phyloP scores from a whole-genome alignment of 2,113 vertebrate species.

The Catharus fuscescens region DNA sequence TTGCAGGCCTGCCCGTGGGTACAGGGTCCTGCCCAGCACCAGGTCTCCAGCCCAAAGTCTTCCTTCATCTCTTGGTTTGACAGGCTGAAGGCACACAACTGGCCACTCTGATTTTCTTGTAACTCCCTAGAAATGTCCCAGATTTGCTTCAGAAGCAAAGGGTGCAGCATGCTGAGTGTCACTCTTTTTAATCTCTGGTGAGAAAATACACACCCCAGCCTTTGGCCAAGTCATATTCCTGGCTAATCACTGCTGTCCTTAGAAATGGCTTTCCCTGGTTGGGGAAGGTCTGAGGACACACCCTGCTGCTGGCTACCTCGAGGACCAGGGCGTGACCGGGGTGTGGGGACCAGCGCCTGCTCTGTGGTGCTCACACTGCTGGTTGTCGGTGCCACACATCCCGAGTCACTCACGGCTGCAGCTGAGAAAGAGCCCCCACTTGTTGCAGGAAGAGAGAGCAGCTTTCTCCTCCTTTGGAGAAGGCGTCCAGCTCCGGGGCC shows the following conservation, averaged over 20 bases:
- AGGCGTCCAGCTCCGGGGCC: background rate
- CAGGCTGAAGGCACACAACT: background rate
- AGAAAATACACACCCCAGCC: background rate
- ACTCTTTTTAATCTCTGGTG: background rate
- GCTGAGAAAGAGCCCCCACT: background rate
- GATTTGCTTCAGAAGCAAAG: background rate
- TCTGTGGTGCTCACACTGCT: accelerated
- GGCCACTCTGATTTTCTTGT: background rate
- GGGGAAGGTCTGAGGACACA: background rate
- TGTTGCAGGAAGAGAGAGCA: background rate
- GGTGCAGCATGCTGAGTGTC: background rate
- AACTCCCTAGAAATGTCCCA: background rate
- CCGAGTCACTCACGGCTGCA: accelerated
- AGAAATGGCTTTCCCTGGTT: background rate
- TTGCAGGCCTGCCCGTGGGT: background rate
- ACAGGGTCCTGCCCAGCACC: background rate
- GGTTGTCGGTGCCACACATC: accelerated
- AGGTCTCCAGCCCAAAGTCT: background rate
- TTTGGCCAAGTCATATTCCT: background rate
- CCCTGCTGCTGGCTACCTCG: background rate
- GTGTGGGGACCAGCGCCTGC: accelerated
- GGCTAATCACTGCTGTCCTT: background rate
- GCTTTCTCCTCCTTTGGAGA: background rate
- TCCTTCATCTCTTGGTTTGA: background rate
- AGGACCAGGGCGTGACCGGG: accelerated